Evolutionary conservation across 1,140 invertebrate genomes (phyloP).

Genomic region (Glossosoma conforme): DNA sequence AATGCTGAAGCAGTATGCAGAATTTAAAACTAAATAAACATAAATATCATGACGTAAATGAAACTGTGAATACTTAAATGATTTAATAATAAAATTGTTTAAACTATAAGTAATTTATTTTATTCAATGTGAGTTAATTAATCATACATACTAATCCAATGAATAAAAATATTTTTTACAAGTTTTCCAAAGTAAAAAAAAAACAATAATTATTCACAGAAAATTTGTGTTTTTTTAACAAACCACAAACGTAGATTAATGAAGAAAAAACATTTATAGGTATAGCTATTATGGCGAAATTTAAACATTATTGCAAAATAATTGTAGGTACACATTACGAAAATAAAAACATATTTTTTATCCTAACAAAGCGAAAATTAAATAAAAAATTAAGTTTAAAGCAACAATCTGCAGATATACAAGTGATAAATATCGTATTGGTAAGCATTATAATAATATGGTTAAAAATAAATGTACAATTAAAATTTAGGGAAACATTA

Average conservation of each 20-base stretch:
- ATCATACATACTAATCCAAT: no score
- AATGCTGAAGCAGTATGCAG: constrained; percentile 3
- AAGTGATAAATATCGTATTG: not conserved
- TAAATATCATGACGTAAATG: not conserved
- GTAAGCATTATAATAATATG: not conserved
- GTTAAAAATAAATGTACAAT: constrained; percentile 29
- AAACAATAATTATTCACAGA: no score
- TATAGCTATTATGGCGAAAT: no score
- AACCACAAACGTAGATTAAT: no score
- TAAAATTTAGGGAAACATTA: constrained; percentile 24
- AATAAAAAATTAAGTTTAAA: not conserved
- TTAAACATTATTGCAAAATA: no score
- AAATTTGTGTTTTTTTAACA: no score
- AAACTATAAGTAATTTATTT: no score
- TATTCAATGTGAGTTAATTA: no score
- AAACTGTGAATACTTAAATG: not conserved
- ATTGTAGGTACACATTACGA: no score
- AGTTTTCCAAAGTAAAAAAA: no score
- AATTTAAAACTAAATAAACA: not conserved
- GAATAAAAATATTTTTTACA: not conserved
- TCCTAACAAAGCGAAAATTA: not conserved
- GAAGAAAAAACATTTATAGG: not conserved
- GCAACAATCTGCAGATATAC: not conserved
- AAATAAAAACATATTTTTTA: no score
- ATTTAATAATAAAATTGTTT: no score